Percentiles rank a stretch among this genome's conserved stretches.
phyloP scores from a whole-genome alignment of 2,797 vertebrate genomes.

The Luscinia luscinia region DNA sequence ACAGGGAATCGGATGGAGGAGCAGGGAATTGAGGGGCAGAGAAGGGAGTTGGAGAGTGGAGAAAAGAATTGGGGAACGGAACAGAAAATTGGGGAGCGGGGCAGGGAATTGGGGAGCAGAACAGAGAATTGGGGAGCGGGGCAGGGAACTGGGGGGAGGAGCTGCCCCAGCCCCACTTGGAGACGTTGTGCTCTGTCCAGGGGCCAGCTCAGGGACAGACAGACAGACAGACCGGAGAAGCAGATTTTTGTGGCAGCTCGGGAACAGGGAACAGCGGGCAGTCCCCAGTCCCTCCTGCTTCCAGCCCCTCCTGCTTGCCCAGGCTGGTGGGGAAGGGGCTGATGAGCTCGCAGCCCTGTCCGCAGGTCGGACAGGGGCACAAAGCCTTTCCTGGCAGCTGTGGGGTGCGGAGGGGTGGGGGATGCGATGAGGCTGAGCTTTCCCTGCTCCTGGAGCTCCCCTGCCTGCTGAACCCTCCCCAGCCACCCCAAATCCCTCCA shows the following conservation, averaged over 20 bases:
- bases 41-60: too few species aligned
- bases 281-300: neutral
- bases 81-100: too few species aligned
- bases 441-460: neutral
- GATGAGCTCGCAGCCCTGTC: fast-evolving
- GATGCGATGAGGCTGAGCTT: neutral
- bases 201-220: neutral
- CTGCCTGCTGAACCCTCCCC: fast-evolving
- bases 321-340: fast-evolving
- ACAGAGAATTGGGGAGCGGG: neutral
- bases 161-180: neutral
- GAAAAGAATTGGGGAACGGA: too few species aligned
- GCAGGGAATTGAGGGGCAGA: fast-evolving
- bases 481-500: neutral
- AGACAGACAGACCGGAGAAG: too few species aligned
- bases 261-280: fast-evolving
- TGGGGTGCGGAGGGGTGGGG: neutral
- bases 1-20: neutral
- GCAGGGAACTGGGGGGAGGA: fast-evolving
- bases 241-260: neutral
- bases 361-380: neutral
- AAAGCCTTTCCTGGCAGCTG: neutral
- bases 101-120: too few species aligned
- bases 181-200: neutral
- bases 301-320: neutral